These are phyloP conservation scores for Sebastes trivittatus DNA, from an alignment of 2,797 vertebrate genomes.

Conservation along the genomic window DNA sequence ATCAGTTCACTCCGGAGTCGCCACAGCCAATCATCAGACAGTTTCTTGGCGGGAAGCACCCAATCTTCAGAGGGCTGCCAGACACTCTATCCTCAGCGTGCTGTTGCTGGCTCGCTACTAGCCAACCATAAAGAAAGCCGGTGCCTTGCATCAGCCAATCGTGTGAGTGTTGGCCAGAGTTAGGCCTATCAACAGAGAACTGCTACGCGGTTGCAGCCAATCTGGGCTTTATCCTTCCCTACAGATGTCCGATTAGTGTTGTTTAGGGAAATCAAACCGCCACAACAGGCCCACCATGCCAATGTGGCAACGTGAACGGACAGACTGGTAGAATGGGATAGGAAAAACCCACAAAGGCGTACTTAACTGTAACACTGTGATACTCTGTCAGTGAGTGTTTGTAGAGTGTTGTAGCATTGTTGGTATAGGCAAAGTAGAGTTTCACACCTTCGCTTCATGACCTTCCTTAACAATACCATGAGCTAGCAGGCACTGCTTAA, in stretches of 20 bases:
- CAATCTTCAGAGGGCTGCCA: slow-evolving; percentile 72
- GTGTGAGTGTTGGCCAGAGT: slow-evolving; percentile 63
- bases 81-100: slow-evolving; percentile 68
- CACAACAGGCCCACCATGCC: slow-evolving; percentile 66
- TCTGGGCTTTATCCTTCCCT: slow-evolving; percentile 79
- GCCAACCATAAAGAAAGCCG: slow-evolving; percentile 73
- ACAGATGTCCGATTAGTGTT: slow-evolving; percentile 81
- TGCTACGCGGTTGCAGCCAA: slow-evolving; percentile 65
- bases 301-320: slow-evolving; percentile 44
- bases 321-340: slow-evolving; percentile 50
- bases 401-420: background rate
- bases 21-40: slow-evolving; percentile 68
- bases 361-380: slow-evolving; percentile 25
- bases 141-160: slow-evolving; percentile 61
- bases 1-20: slow-evolving; percentile 62
- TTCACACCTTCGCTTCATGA: background rate
- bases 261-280: slow-evolving; percentile 76
- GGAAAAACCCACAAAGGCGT: slow-evolving; percentile 43
- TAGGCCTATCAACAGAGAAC: slow-evolving; percentile 72
- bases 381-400: background rate
- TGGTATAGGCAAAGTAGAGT: background rate
- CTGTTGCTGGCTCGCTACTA: slow-evolving; percentile 55
- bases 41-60: slow-evolving; percentile 66
- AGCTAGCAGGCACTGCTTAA: background rate
- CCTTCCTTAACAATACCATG: background rate